These are phyloP conservation scores for Blennius ocellaris DNA, from an alignment of 2,113 vertebrate genomes.

Conservation along the genomic window DNA sequence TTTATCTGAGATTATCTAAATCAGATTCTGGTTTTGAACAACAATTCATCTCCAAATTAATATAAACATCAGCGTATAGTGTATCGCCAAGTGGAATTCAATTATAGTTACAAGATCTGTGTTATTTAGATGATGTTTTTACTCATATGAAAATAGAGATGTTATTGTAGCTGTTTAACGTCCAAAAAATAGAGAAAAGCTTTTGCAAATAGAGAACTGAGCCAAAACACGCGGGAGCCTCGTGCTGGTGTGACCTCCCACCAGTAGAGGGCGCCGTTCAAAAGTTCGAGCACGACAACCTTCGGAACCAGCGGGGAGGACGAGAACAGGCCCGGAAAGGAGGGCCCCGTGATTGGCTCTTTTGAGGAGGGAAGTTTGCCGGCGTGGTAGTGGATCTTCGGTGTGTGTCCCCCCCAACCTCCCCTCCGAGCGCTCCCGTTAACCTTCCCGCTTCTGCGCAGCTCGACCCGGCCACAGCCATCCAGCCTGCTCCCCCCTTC, in stretches of 20 bases:
- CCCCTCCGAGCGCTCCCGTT: slow-evolving; percentile 57
- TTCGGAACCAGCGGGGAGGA: neutral
- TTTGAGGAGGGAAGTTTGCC: slow-evolving; percentile 61
- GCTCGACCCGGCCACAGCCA: slow-evolving; percentile 68
- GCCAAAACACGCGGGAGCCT: neutral
- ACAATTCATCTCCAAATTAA: no score
- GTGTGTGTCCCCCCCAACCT: slow-evolving; percentile 50
- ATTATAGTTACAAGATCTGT: no score
- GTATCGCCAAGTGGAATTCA: no score
- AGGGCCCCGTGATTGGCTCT: slow-evolving; percentile 67
- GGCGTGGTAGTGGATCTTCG: slow-evolving; percentile 60
- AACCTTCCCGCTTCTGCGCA: slow-evolving; percentile 85
- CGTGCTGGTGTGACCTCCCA: slow-evolving; percentile 6
- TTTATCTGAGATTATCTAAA: no score
- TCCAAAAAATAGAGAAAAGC: no score
- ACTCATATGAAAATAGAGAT: no score
- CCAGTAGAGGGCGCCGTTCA: slow-evolving; percentile 34
- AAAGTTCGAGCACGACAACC: neutral
- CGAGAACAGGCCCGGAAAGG: slow-evolving; percentile 33
- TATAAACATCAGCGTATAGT: no score
- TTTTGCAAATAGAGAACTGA: no score
- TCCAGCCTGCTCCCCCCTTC: slow-evolving; percentile 54
- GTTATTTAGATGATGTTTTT: no score
- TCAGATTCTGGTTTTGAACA: no score
- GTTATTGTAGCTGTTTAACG: no score